Conservation (phyloP, 2,888 invertebrate species). For the Apamea anceps region DNA sequence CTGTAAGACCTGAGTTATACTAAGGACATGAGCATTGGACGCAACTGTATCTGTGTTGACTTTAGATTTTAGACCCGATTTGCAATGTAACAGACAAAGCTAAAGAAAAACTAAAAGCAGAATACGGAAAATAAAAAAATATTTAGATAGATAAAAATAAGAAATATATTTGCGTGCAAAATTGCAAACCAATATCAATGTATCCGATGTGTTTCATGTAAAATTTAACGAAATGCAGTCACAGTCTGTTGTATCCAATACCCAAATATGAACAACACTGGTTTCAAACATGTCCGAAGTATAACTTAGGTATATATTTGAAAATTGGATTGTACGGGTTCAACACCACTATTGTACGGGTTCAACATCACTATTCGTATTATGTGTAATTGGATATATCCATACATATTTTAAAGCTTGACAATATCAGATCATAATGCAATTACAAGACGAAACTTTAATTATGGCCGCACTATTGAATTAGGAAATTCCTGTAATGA, state of each 20-base stretch:
- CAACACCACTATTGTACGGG: too few species aligned
- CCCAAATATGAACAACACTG: constrained; percentile 22
- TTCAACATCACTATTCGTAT: not conserved
- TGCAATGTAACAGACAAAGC: not conserved
- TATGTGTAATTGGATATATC: not conserved
- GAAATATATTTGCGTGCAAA: not conserved
- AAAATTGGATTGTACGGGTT: constrained; percentile 14
- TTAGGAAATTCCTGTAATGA: too few species aligned
- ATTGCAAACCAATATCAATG: constrained; percentile 7
- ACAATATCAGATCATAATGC: not conserved
- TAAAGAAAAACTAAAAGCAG: not conserved
- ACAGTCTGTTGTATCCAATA: constrained; percentile 11
- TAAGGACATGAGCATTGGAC: constrained; percentile 24
- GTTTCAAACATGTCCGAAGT: constrained; percentile 2
- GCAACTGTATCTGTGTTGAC: constrained; percentile 6
- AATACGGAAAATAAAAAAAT: too few species aligned
- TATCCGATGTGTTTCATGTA: constrained; percentile 10
- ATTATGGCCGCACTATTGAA: too few species aligned
- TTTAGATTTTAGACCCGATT: not conserved
- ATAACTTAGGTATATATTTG: constrained; percentile 24
- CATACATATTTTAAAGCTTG: not conserved
- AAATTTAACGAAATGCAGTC: constrained; percentile 29
- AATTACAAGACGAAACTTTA: too few species aligned
- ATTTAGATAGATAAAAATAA: too few species aligned
- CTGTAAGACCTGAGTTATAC: constrained; percentile 37